Evolutionary conservation across 2,888 invertebrate genomes (phyloP), one percentile per base, ranked within the genome.

Genomic region (Alcis repandata): DNA sequence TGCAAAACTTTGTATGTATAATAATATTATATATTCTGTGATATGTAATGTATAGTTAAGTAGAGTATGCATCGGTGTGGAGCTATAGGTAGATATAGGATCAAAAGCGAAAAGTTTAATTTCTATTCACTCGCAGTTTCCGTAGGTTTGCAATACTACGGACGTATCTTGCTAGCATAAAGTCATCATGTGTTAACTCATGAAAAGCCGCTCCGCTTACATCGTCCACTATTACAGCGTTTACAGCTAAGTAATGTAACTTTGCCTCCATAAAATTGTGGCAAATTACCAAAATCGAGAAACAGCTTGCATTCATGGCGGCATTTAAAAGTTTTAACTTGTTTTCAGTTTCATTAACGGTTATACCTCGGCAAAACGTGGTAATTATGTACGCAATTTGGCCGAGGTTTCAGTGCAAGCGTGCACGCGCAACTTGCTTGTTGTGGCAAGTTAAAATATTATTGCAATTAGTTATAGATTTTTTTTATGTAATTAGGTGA

Each of bases 331-430:
- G 87, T 91, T 73, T 90, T 83, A 87, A 88, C 81, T 83, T 88
- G 85, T 90, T 91, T 88, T 87, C 90, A 87, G 90, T 89, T 87
- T 85, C 87, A 90, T 92, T 90, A 92, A 91, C 88, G 89, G 87
- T 88, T 88, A 89, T 91, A 87, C 84, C 88, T 85, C 87, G 82
- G 86, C 79, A n/a, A 87, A 92, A 83, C 83, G 83, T 71, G 71
- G 86, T 90, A 87, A 91, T 92, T 92, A 89, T 88, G 88, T 81
- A 85, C 84, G 88, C 85, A 86, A 89, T 90, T 90, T 90, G 88
- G 88, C 87, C 70, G 76, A 70, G 78, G 76, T 82, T 66, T 56
- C 60, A 54, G 46, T 68, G 57, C 57, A 62, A 52, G 54, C 59
- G 51, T 32, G 19, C 41, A 52, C 38, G 46, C 40, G 40, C 40